Base-by-base conservation (phyloP, 1,140 invertebrate genomes). In the Megalonaias nervosa region DNA sequence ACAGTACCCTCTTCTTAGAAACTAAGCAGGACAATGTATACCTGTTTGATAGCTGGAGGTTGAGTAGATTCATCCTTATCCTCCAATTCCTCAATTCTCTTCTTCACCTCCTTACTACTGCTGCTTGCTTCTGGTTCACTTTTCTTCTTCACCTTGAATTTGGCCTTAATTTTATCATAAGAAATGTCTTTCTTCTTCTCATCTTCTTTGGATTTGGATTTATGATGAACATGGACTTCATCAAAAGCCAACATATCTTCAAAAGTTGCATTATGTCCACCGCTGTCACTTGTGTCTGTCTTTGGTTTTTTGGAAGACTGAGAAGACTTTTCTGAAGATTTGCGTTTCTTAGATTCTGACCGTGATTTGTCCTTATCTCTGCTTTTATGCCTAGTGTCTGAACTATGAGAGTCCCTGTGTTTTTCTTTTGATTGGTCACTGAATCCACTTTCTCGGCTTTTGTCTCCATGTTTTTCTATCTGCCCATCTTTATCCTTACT, bases 111-210 rank as follows among this genome's bases (percentile, higher is more conserved):
- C 67, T 76, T 74, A 61, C 57, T 72, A 69, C 75, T 79, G n/a
- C 67, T 70, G 14, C 72, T 67, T 55, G 56, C 67, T 59, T 74
- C 78, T 21, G 68, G 73, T 65, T 71, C 72, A 48, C 70, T 70
- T 31, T 74, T 83, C 60, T 84, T 85, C 55, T 84, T 85, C 48
- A 84, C 71, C 71, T 84, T 87, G 56, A 85, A 85, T 56, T 85
- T 85, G 38, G 79, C 76, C 64, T 74, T 84, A 17, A 84, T 67
- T 57, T 82, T 23, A 56, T 81, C 81, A 81, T 85, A 83, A 61
- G 38, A 5, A 48, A 48, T 48, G 38, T 48, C 38, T 48, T 48
- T 48, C 38, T 75, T 48, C 71, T 66, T 55, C n/a, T 70, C 77
- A 4, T 66, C 48, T 31, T 74, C 59, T 17, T 11, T 55, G 66